phyloP scores from a whole-genome alignment of 1,140 invertebrate genomes.

The Mercenaria mercenaria region DNA sequence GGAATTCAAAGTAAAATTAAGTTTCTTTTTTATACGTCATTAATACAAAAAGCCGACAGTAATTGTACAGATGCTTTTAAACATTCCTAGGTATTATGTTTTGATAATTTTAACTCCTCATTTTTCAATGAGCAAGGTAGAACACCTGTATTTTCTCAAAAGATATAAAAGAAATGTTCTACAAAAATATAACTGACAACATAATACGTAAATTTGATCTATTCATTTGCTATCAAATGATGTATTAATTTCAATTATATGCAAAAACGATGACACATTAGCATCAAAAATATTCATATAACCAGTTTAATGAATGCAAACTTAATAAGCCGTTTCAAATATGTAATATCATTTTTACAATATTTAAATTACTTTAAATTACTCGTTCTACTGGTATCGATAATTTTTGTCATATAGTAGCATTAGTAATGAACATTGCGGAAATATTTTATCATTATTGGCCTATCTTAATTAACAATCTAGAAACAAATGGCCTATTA shows the following conservation, averaged over 20 bases:
- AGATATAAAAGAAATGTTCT: not conserved
- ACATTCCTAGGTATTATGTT: no score
- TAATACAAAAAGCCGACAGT: no score
- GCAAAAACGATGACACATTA: slow-evolving; percentile 1
- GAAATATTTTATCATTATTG: slow-evolving; percentile 34
- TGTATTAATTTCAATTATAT: not conserved
- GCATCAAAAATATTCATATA: not conserved
- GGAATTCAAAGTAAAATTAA: no score
- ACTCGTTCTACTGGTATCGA: not conserved
- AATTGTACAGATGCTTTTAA: no score
- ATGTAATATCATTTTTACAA: not conserved
- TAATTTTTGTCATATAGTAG: not conserved
- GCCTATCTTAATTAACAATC: slow-evolving; percentile 4
- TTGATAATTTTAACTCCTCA: no score
- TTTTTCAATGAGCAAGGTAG: no score
- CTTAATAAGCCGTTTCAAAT: not conserved
- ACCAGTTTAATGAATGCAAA: not conserved
- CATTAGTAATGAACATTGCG: not conserved
- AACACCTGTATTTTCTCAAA: not conserved
- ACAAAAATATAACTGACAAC: not conserved
- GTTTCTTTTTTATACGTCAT: no score
- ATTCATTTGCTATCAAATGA: not conserved
- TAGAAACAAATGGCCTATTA: slow-evolving; percentile 27
- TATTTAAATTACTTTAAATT: not conserved
- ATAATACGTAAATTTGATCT: not conserved